These are phyloP conservation scores for Glyptemys insculpta DNA, from an alignment of 2,797 vertebrate genomes.

Conservation along the genomic window DNA sequence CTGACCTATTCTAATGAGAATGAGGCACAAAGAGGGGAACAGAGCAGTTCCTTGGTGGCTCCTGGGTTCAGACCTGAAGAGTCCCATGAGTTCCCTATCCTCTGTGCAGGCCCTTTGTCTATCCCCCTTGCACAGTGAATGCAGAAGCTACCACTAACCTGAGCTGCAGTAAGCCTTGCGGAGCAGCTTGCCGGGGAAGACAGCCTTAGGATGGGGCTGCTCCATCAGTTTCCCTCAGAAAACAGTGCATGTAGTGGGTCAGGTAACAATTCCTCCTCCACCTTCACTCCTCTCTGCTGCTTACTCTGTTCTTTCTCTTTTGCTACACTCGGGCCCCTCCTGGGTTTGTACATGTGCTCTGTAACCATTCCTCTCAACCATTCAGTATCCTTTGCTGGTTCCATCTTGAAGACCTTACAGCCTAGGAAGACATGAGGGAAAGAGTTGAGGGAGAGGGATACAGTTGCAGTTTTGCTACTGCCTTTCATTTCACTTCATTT, in stretches of 20 bases:
- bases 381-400: not conserved
- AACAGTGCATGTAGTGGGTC: not conserved
- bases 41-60: not conserved
- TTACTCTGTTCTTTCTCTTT: not conserved
- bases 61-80: not conserved
- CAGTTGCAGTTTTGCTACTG: not conserved
- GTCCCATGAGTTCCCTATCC: not conserved
- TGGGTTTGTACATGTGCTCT: not conserved
- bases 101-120: not conserved
- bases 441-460: not conserved
- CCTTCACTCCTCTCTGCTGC: not conserved
- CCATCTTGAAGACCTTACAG: not conserved
- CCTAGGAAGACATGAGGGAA: not conserved
- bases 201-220: not conserved
- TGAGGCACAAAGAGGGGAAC: rapidly evolving
- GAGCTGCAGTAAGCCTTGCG: not conserved
- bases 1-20: not conserved
- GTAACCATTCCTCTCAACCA: not conserved
- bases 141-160: not conserved
- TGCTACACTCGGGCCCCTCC: not conserved
- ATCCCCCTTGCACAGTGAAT: not conserved
- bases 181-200: not conserved
- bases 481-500: not conserved
- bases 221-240: not conserved
- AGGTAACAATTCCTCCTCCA: not conserved